phyloP scores from a whole-genome alignment of 2,797 vertebrate species.

The Lithobates pipiens region DNA sequence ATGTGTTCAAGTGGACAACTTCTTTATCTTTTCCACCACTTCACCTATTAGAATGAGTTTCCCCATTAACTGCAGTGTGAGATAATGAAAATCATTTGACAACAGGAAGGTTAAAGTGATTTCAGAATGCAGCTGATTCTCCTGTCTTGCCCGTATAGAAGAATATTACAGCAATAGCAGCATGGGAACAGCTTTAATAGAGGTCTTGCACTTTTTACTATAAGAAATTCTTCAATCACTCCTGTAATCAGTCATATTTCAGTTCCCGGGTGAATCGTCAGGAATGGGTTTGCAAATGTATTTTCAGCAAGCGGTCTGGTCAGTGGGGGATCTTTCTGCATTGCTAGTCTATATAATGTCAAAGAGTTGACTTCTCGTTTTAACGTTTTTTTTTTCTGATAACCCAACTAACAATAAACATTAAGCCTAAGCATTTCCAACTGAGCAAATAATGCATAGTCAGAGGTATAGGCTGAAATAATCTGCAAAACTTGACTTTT shows the following conservation, averaged over 20 bases:
- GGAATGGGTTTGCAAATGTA: not conserved
- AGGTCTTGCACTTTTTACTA: constrained; percentile 33
- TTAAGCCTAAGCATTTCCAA: no score
- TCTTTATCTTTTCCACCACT: not conserved
- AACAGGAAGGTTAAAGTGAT: not conserved
- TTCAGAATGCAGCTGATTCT: not conserved
- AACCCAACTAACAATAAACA: no score
- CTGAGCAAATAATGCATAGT: no score
- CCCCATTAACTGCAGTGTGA: not conserved
- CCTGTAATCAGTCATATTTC: constrained; percentile 6
- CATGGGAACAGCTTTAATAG: constrained; percentile 30
- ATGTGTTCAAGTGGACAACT: not conserved
- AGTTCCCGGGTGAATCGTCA: not conserved
- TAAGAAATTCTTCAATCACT: not conserved
- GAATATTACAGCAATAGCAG: not conserved
- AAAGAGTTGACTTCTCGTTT: not conserved
- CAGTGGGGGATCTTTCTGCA: not conserved
- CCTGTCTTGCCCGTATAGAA: not conserved
- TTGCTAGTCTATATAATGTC: not conserved
- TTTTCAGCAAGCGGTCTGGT: not conserved
- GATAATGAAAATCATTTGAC: not conserved
- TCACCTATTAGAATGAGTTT: not conserved
- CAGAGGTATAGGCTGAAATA: no score
- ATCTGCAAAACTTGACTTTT: no score
- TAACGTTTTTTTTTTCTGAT: no score